These are phyloP conservation scores for Lordiphosa clarofinis DNA, from an alignment of 1,140 invertebrate genomes.

Conservation along the genomic window DNA sequence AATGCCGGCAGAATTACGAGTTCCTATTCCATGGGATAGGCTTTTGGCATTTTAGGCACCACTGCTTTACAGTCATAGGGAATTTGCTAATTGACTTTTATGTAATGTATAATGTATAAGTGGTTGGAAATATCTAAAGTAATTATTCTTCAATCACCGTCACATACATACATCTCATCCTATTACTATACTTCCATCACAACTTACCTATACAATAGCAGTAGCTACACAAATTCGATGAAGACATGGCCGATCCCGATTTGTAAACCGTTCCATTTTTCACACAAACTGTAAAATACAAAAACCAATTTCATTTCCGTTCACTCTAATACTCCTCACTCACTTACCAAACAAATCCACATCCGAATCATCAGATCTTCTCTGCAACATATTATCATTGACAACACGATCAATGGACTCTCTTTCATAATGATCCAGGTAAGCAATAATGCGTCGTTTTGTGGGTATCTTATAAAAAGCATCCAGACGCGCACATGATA, in stretches of 20 bases:
- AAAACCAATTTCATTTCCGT: neutral
- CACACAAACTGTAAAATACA: slow-evolving; percentile 58
- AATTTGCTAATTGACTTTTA: too few relatives aligned
- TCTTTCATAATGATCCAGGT: slow-evolving; percentile 73
- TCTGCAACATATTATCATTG: slow-evolving; percentile 73
- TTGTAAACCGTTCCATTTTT: slow-evolving; percentile 79
- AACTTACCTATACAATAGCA: slow-evolving; percentile 89
- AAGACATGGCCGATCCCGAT: slow-evolving; percentile 89
- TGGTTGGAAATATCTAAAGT: too few relatives aligned
- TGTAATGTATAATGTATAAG: too few relatives aligned
- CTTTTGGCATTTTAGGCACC: too few relatives aligned
- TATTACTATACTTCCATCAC: too few relatives aligned
- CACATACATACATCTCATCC: too few relatives aligned
- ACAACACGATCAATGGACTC: slow-evolving; percentile 79
- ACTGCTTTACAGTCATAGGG: too few relatives aligned
- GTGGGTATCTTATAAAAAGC: slow-evolving; percentile 79
- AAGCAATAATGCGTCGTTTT: slow-evolving; percentile 74
- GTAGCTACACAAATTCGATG: slow-evolving; percentile 89
- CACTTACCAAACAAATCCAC: slow-evolving; percentile 65
- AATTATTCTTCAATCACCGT: too few relatives aligned
- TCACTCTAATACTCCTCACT: neutral
- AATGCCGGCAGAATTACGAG: too few relatives aligned
- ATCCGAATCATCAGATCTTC: slow-evolving; percentile 70
- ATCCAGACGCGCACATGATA: slow-evolving; percentile 85
- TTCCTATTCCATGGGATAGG: too few relatives aligned